A percentile compares a stretch with the other conserved stretches of the same genome.
phyloP scores from a whole-genome alignment of 64 coral and sea anemone genomes.

The Actinia tenebrosa region DNA sequence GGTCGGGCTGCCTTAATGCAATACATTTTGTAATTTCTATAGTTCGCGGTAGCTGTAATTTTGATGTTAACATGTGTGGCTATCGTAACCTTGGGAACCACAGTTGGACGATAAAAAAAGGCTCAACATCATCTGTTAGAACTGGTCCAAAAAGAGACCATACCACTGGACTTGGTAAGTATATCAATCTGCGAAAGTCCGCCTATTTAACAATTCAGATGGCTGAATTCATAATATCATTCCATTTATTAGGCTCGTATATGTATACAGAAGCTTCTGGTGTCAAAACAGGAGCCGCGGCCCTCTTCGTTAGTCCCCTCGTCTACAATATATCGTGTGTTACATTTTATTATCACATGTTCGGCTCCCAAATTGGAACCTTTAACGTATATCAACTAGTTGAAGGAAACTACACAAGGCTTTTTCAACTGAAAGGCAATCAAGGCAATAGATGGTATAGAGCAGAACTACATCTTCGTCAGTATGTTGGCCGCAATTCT shows the following conservation, averaged over 20 bases:
- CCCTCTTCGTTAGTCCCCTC: background rate
- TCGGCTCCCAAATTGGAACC: conserved; percentile 20
- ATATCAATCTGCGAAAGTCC: background rate
- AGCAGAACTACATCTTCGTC: background rate
- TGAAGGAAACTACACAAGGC: background rate
- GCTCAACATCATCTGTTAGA: background rate
- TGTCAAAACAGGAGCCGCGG: conserved; percentile 6
- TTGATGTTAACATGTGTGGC: background rate
- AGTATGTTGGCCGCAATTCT: background rate
- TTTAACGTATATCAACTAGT: conserved; percentile 30
- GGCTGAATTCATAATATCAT: background rate
- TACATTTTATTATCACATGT: conserved; percentile 47
- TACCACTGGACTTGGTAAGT: conserved; percentile 8
- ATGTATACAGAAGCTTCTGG: background rate
- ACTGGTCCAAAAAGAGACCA: conserved; percentile 35
- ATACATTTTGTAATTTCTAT: too few relatives aligned
- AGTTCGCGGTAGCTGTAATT: conserved; percentile 22
- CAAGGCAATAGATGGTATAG: conserved; percentile 30
- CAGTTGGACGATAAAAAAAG: background rate
- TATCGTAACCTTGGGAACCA: background rate
- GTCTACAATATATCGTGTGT: conserved; percentile 4
- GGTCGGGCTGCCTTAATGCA: too few relatives aligned
- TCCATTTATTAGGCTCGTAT: background rate
- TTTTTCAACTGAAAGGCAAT: conserved; percentile 25
- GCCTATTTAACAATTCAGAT: too few relatives aligned